Percentiles rank a stretch among this genome's conserved stretches.
These are phyloP conservation scores for Lophotis ruficrista DNA, from an alignment of 2,113 vertebrate species.

Conservation along the genomic window DNA sequence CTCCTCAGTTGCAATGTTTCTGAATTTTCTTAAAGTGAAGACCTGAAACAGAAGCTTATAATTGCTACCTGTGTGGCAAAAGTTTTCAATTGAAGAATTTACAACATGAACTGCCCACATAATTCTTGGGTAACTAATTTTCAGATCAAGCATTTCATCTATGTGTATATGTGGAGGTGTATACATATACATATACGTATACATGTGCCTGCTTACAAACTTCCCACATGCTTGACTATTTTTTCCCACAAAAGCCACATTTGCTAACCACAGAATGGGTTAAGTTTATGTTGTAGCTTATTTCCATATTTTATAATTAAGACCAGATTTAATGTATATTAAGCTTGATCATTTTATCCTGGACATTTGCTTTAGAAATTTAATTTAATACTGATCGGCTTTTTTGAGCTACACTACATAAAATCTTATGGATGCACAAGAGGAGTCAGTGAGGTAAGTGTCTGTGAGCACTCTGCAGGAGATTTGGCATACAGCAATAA, in stretches of 20 bases:
- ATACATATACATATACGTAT: accelerated
- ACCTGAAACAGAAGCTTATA: background rate
- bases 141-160: background rate
- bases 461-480: background rate
- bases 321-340: background rate
- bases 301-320: background rate
- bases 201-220: background rate
- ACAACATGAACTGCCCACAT: background rate
- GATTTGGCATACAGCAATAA: background rate
- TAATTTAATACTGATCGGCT: background rate
- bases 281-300: background rate
- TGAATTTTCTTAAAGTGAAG: background rate
- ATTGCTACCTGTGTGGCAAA: background rate
- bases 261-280: background rate
- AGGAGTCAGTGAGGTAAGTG: conserved; percentile 28
- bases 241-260: background rate
- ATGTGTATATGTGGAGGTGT: background rate
- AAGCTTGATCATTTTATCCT: background rate
- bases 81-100: background rate
- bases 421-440: background rate
- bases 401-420: background rate
- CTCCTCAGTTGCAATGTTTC: background rate
- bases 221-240: background rate
- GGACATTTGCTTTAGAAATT: background rate
- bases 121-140: background rate